Conservation (phyloP, 2,113 vertebrate genomes). For the Nibea albiflora region DNA sequence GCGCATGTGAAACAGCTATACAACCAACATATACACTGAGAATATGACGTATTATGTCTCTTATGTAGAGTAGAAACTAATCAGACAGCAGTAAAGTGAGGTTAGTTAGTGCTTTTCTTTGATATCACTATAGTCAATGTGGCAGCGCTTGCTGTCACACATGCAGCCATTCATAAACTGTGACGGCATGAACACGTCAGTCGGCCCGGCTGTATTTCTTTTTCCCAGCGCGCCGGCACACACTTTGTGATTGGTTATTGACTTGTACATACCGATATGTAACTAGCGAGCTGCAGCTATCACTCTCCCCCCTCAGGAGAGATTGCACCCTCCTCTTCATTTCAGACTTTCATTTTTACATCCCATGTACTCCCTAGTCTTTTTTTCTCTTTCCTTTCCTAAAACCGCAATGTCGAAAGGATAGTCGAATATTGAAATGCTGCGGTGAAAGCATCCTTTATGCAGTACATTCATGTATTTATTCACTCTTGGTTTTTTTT, state of each 20-base stretch:
- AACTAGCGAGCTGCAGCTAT: constrained; percentile 38
- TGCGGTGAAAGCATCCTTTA: neutral
- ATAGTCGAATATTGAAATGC: neutral
- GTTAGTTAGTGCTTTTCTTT: neutral
- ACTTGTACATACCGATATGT: constrained; percentile 39
- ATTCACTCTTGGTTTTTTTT: neutral
- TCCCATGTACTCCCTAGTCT: constrained; percentile 23
- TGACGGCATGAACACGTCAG: constrained; percentile 9
- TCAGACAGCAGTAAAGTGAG: neutral
- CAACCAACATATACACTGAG: neutral
- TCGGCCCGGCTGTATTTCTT: neutral
- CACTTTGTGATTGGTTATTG: constrained; percentile 43
- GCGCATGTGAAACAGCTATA: constrained; percentile 5
- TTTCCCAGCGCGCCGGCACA: constrained; percentile 9
- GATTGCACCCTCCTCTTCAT: constrained; percentile 39
- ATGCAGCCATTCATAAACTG: constrained; percentile 26
- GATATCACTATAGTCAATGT: neutral
- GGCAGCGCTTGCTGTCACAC: neutral
- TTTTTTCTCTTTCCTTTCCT: neutral
- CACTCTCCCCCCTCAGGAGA: constrained; percentile 32
- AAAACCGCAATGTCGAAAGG: neutral
- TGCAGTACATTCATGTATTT: neutral
- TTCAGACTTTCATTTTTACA: constrained; percentile 50
- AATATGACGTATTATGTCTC: neutral
- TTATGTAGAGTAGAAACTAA: neutral